Evolutionary conservation across 2,113 vertebrate genomes (phyloP).

Genomic region (human): GRCh38 chr1:150338001-150338500

Average conservation of each 20-base stretch:
- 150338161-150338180: conserved; percentile 95
- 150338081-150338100: neutral
- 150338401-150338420: neutral
- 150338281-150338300: conserved; percentile 98
- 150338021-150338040: no score
- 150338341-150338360: neutral
- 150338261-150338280: conserved; percentile 92
- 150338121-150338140: neutral
- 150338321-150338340: conserved; percentile 89
- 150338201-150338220: conserved; percentile 97
- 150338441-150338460: conserved; percentile 18
- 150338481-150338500: neutral
- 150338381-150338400: neutral
- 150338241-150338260: conserved; percentile 97
- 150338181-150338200: conserved; percentile 97
- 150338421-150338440: neutral
- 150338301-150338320: conserved; percentile 93
- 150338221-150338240: conserved; percentile 95
- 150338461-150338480: neutral
- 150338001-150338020: no score
- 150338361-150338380: no score
- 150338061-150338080: no score
- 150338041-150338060: no score
- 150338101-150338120: neutral
- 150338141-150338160: conserved; percentile 80